phyloP scores from a whole-genome alignment of 2,113 vertebrate species.

The Corapipo altera region DNA sequence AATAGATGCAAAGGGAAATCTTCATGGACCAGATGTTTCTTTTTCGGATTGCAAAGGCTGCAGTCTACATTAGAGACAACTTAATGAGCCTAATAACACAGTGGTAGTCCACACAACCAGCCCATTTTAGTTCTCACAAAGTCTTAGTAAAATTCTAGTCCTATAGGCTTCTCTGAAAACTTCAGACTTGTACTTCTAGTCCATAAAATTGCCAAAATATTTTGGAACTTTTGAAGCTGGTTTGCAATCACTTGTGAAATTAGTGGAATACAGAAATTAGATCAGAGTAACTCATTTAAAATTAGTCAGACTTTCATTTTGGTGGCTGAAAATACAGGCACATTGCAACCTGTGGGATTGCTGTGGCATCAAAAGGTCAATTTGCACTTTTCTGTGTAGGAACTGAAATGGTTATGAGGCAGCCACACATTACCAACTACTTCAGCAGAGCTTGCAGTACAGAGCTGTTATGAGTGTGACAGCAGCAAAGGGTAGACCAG shows the following conservation, averaged over 20 bases:
- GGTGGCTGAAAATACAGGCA: background rate
- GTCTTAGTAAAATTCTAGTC: background rate
- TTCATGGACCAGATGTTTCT: constrained; percentile 33
- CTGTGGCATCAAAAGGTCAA: background rate
- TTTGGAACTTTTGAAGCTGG: background rate
- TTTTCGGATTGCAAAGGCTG: background rate
- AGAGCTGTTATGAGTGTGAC: fast-evolving
- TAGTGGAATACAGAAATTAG: background rate
- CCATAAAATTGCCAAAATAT: constrained; percentile 2
- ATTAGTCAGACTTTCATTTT: background rate
- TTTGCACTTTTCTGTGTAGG: background rate
- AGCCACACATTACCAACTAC: background rate
- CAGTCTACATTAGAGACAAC: background rate
- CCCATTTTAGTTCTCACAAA: background rate
- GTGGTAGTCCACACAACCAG: background rate
- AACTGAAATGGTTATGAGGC: background rate
- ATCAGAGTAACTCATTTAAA: background rate
- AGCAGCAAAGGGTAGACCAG: background rate
- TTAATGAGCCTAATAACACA: constrained; percentile 48
- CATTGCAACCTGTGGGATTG: background rate
- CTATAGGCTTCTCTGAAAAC: background rate
- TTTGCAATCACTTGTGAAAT: background rate
- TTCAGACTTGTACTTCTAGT: background rate
- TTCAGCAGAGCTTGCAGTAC: background rate
- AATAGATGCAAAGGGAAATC: constrained; percentile 31